Evolutionary conservation across 2,797 vertebrate genomes (phyloP), one percentile per base, ranked within the genome.

Genomic region (Pteronotus mesoamericanus): DNA sequence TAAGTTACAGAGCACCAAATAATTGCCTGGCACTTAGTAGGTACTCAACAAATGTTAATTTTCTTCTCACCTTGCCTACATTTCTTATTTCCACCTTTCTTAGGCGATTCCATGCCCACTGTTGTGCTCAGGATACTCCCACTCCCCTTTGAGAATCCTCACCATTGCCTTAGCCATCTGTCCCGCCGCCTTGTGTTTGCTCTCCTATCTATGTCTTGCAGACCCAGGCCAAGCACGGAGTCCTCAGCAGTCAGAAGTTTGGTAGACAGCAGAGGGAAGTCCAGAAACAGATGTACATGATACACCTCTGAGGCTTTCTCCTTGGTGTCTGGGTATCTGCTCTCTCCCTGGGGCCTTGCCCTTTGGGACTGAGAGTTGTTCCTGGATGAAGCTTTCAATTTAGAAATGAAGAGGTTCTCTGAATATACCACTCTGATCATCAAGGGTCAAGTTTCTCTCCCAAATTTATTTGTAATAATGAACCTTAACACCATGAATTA

Each of bases 261-360:
- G 3, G 69, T 14, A 10, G 15, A 8, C 2, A 10, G 44, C 71
- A 16, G 78, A 82, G 44, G 51, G 34, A 53, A 29, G 51, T 32
- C 68, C 42, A 59, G 59, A 22, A 42, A 24, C 42, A 26, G 51
- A 53, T 9, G 42, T 34, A 4, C 15, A 1, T 1, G 2, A 15
- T 9, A 21, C 8, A 34, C 4, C 59, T 1, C 0, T 3, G 44
- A 29, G 9, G 18, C 32, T 0, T 14, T 59, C 6, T 15, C 48
- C 22, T 66, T 1, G 9, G n/a, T 22, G 9, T 5, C 14, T 0
- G 11, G 16, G 7, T 34, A 44, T 18, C 34, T 69, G 69, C 29
- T 71, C 53, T 24, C 24, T 69, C 4, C 0, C 79, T 46, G 46
- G 14, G 18, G 37, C 55, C 78, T 79, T n/a, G 32, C 5, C 26